Base-by-base conservation (phyloP, 92 coral and sea anemone species). In the Metridium senile region DNA sequence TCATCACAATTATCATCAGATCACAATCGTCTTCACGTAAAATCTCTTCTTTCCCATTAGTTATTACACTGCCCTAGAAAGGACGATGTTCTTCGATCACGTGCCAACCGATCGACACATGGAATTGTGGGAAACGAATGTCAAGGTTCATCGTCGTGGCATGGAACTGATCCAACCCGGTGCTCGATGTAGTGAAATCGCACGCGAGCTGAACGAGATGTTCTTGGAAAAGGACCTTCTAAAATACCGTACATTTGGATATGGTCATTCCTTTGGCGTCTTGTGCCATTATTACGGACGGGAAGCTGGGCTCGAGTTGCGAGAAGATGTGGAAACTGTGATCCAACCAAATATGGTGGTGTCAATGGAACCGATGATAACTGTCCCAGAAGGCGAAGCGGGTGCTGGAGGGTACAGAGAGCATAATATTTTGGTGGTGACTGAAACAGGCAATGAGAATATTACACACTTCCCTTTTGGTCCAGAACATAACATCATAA, bases 381-480 rank as follows among this genome's bases (percentile, higher is more conserved):
- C 98, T n/a, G 79, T 93, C 1, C 98, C 96, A 23, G 98, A 93
- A 71, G 89, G 93, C 35, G 74, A 87, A 80, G 76, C 90, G 49
- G 98, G 98, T 33, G 95, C 95, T 23, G 98, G 98, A 9, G 98
- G 97, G 11, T 93, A 93, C 80, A 79, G 96, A 49, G 98, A 93
- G 72, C 98, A 93, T 66, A 90, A 93, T 58, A 88, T 93, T 16
- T 35, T 93, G 79, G 93, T 93, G 25, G 86, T 93, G 57, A 90
- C 74, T 22, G 93, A 88, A 65, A 75, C 81, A 39, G 91, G 90
- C 13, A 83, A 71, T 33, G 91, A 85, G 53, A 66, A 93, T 59
- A 87, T 93, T 49, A 84, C 98, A 25, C 85, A 85, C 83, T 93
- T 87, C 30, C 98, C 96, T 11, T 85, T 84, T 79, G 98, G 98